Evolutionary conservation across 53 echinoderm and acorn worm species (phyloP), one percentile per base, ranked within the genome.

Genomic region (Paelopatides confundens): DNA sequence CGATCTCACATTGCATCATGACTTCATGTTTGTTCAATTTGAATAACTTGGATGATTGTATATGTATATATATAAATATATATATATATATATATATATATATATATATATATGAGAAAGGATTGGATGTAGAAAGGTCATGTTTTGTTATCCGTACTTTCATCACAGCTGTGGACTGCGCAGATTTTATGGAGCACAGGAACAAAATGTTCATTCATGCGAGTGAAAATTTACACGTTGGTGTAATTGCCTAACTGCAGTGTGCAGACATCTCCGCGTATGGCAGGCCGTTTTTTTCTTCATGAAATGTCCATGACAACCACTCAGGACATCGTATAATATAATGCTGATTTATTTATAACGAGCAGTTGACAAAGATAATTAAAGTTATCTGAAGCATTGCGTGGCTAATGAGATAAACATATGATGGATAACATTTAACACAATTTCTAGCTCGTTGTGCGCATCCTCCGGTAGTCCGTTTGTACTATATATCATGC

Each of bases 381-480:
- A 74, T 74, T 74, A 74, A 74, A 74, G 40, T 18, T 35, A 46
- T 74, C 46, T 74, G 46, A 40, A 23, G 21, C 40, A 74, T 74
- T 74, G 74, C 40, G 74, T 74, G 74, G 39, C 74, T 74, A 74
- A 74, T 74, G 74, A 29, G 47, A 74, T 39, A 74, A 74, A 74
- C 74, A 74, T 74, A 74, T 39, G 74, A 74, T 13, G 27, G 24
- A 74, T 74, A 74, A 74, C 40, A 74, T 74, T 74, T 74, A 39
- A 74, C 74, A 74, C 74, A 17, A 58, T 58, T 58, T 58, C 43
- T 58, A 21, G 58, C 58, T 58, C 58, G 58, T 58, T 58, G 58
- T 58, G 24, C 21, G 58, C n/a, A 18, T 26, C 21, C 11, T 10
- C 43, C 43, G 43, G n/a, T n/a, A n/a, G n/a, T n/a, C n/a, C n/a